phyloP scores from a whole-genome alignment of 2,888 invertebrate genomes.

The Eupithecia vulgata region DNA sequence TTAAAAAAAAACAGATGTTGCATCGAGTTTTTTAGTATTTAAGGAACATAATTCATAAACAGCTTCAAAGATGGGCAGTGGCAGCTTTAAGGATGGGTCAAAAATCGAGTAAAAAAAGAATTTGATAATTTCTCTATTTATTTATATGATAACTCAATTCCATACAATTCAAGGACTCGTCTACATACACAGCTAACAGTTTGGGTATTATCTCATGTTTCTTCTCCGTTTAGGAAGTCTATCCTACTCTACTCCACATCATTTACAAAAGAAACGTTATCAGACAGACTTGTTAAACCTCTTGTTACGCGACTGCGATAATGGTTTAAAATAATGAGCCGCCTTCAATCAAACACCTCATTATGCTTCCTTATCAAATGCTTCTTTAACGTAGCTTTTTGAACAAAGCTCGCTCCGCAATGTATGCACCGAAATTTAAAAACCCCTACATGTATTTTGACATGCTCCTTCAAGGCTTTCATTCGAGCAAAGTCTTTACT shows the following conservation, averaged over 20 bases:
- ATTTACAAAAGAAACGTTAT: background rate
- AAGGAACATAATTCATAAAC: background rate
- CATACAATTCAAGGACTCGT: background rate
- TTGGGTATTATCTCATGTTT: background rate
- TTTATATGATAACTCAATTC: background rate
- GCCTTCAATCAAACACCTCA: slow-evolving; percentile 21
- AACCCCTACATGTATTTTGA: slow-evolving; percentile 58
- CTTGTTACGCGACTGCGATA: background rate
- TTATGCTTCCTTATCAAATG: slow-evolving; percentile 59
- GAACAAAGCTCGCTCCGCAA: slow-evolving; percentile 50
- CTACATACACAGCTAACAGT: background rate
- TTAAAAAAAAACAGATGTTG: background rate
- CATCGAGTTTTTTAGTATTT: background rate
- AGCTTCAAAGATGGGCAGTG: background rate
- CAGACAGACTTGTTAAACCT: background rate
- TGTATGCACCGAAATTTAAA: slow-evolving; percentile 47
- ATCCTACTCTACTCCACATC: background rate
- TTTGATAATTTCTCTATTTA: background rate
- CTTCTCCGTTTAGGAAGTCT: background rate
- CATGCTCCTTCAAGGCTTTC: slow-evolving; percentile 62
- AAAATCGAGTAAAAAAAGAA: background rate
- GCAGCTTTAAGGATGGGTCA: background rate
- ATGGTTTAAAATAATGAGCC: background rate
- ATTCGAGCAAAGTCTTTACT: slow-evolving; percentile 58
- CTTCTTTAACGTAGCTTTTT: slow-evolving; percentile 51